Percentiles rank a stretch among this genome's conserved stretches.
Evolutionary conservation across 2,888 invertebrate genomes (phyloP).

Genomic region (Tenthredo livida): DNA sequence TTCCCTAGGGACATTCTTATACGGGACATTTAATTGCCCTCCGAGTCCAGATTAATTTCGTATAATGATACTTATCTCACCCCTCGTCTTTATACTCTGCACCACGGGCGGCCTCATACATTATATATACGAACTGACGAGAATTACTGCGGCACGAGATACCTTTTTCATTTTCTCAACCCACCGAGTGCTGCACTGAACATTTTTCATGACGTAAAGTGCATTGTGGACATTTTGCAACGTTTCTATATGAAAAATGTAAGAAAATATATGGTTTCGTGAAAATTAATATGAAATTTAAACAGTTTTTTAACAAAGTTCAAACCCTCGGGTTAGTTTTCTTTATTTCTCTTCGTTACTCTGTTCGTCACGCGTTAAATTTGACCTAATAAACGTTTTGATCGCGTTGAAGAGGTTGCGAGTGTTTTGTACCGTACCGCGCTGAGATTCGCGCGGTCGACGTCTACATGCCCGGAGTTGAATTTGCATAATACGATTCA

Average conservation of each 20-base stretch:
- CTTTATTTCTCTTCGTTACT: not conserved
- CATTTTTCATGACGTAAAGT: not conserved
- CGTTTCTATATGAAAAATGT: too few relatives aligned
- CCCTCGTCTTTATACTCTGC: not conserved
- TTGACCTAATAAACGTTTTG: not conserved
- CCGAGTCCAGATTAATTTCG: slow-evolving; percentile 47
- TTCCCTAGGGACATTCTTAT: slow-evolving; percentile 43
- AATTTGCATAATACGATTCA: slow-evolving; percentile 77
- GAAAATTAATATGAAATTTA: not conserved
- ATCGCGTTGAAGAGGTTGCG: not conserved
- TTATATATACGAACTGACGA: slow-evolving; percentile 9
- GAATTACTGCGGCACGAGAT: slow-evolving; percentile 17
- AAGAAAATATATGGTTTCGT: too few relatives aligned
- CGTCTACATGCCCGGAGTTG: slow-evolving; percentile 17
- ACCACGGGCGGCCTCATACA: slow-evolving; percentile 1
- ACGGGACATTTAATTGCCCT: slow-evolving; percentile 48
- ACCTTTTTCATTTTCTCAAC: slow-evolving; percentile 27
- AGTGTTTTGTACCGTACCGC: not conserved
- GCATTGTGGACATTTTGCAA: not conserved
- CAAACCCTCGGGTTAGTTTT: not conserved
- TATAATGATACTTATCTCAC: slow-evolving; percentile 45
- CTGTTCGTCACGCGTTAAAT: not conserved
- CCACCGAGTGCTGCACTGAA: not conserved
- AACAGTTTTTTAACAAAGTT: not conserved
- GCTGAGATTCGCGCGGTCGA: slow-evolving; percentile 18